Evolutionary conservation across 2,888 invertebrate species (phyloP).

Genomic region (Cryptops parisi): DNA sequence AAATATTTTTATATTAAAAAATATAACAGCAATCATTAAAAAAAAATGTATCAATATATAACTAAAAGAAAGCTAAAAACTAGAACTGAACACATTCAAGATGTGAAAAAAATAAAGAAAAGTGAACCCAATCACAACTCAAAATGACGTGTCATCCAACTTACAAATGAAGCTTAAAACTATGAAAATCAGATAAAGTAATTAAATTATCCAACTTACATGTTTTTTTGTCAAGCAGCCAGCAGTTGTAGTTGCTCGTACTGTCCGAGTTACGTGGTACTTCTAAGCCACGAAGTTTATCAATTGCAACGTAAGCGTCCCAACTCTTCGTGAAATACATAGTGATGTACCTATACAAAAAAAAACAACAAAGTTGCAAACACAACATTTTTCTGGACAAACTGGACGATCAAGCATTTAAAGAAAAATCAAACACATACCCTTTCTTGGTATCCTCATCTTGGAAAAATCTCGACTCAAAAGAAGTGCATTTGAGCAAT

Average conservation of each 20-base stretch:
- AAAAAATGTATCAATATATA: too few species aligned
- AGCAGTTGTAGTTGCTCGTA: conserved; percentile 11
- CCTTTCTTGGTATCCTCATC: conserved; percentile 14
- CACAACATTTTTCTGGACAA: too few species aligned
- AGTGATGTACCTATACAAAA: conserved; percentile 5
- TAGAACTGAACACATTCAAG: too few species aligned
- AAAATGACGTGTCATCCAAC: too few species aligned
- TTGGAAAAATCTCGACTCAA: conserved; percentile 10
- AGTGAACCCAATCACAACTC: too few species aligned
- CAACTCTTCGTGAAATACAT: conserved; percentile 13
- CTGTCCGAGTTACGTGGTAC: conserved; percentile 2
- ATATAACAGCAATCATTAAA: too few species aligned
- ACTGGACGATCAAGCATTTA: too few species aligned
- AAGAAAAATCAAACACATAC: not conserved
- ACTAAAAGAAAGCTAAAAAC: too few species aligned
- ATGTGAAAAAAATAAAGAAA: too few species aligned
- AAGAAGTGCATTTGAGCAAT: conserved; percentile 10
- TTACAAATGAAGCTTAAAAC: not conserved
- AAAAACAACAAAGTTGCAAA: not conserved
- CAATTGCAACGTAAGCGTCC: conserved; percentile 14
- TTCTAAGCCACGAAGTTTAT: conserved; percentile 10
- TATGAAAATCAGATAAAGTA: not conserved
- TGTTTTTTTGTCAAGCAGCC: conserved; percentile 12
- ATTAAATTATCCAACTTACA: too few species aligned
- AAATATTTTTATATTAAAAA: too few species aligned